A percentile compares a stretch with the other conserved stretches of the same genome.
Conservation (phyloP, 2,888 invertebrate genomes). For the Ephialtes manifestator region DNA sequence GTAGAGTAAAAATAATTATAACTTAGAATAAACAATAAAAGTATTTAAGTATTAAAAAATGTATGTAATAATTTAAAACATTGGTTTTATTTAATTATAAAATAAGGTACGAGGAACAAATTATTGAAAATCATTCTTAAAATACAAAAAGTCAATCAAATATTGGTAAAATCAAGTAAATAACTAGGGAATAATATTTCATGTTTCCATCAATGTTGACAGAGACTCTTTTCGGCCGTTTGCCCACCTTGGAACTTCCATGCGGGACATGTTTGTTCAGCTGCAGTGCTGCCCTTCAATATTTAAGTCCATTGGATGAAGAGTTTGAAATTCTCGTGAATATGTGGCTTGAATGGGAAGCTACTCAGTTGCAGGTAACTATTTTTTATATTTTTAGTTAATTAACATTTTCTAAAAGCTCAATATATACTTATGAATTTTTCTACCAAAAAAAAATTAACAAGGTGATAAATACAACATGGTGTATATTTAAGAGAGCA, state of each 20-base stretch:
- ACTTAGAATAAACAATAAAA: not conserved
- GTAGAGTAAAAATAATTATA: not conserved
- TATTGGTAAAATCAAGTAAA: not conserved
- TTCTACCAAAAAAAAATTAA: no score
- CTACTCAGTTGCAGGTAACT: slow-evolving; percentile 84
- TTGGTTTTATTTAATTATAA: no score
- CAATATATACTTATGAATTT: slow-evolving; percentile 45
- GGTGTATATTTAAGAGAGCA: no score
- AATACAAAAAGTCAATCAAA: slow-evolving; percentile 18
- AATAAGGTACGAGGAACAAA: not conserved
- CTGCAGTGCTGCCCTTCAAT: slow-evolving; percentile 90
- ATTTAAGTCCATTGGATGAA: slow-evolving; percentile 88
- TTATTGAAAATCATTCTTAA: not conserved
- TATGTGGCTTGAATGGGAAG: slow-evolving; percentile 86
- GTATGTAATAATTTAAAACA: not conserved
- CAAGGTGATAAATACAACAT: no score
- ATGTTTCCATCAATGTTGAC: slow-evolving; percentile 59
- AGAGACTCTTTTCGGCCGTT: slow-evolving; percentile 87
- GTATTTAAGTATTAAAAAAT: not conserved
- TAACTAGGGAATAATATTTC: not conserved
- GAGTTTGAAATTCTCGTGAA: slow-evolving; percentile 78
- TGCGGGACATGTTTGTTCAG: slow-evolving; percentile 90
- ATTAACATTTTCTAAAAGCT: no score
- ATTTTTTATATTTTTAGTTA: slow-evolving; percentile 4
- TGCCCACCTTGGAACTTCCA: slow-evolving; percentile 90